A percentile compares a stretch with the other conserved stretches of the same genome.
phyloP scores from a whole-genome alignment of 2,888 invertebrate species.

The Petrophora chlorosata region DNA sequence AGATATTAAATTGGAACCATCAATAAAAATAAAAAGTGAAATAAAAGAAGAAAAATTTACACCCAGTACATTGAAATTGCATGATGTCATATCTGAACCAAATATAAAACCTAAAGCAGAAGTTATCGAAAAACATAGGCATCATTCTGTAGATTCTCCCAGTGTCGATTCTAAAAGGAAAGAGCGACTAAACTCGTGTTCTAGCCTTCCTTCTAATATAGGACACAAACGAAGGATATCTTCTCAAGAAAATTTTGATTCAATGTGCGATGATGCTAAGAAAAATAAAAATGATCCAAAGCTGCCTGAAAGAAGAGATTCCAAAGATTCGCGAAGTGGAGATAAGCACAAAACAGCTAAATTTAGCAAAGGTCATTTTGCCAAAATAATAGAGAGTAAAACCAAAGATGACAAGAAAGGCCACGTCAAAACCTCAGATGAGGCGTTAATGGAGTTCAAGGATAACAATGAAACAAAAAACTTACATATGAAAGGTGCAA shows the following conservation, averaged over 20 bases:
- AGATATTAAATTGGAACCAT: slow-evolving; percentile 45
- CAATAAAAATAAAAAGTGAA: slow-evolving; percentile 64
- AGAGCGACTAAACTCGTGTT: slow-evolving; percentile 84
- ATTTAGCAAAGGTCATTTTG: slow-evolving; percentile 84
- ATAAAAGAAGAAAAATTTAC: slow-evolving; percentile 74
- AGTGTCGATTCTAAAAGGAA: slow-evolving; percentile 80
- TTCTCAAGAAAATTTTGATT: slow-evolving; percentile 87
- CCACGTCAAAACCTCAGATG: slow-evolving; percentile 76
- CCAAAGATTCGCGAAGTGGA: slow-evolving; percentile 84
- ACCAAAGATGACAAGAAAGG: slow-evolving; percentile 84
- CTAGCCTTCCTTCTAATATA: slow-evolving; percentile 85
- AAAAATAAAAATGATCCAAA: slow-evolving; percentile 84
- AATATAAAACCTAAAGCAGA: slow-evolving; percentile 60
- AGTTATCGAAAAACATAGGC: slow-evolving; percentile 71
- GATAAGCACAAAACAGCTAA: slow-evolving; percentile 79
- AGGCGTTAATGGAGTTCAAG: slow-evolving; percentile 63
- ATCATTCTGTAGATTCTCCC: slow-evolving; percentile 77
- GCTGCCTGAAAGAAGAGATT: slow-evolving; percentile 86
- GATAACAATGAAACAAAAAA: slow-evolving; percentile 52
- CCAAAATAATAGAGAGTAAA: slow-evolving; percentile 84
- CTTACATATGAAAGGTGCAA: slow-evolving; percentile 50
- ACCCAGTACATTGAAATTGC: slow-evolving; percentile 28
- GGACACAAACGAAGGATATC: slow-evolving; percentile 90
- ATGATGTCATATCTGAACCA: slow-evolving; percentile 40
- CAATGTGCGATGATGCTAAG: slow-evolving; percentile 84